A percentile compares a stretch with the other conserved stretches of the same genome.
Conservation (phyloP, 2,797 vertebrate genomes). For the Enteromius radiatus region DNA sequence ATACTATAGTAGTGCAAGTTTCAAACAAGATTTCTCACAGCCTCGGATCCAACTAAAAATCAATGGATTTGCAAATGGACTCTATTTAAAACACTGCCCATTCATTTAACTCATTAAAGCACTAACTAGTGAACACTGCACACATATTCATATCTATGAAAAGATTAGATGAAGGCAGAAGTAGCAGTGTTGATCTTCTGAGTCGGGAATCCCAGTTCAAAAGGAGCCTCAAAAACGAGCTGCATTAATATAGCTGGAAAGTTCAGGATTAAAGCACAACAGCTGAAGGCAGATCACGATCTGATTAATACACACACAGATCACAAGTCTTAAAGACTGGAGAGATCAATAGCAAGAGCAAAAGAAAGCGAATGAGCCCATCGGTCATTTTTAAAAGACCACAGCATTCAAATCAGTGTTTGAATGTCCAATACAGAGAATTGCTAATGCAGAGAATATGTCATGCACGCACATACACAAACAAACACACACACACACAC, state of each 20-base stretch:
- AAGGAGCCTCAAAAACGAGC: background rate
- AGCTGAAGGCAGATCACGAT: background rate
- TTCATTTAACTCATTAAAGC: background rate
- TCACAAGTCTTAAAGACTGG: background rate
- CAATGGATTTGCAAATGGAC: constrained; percentile 17
- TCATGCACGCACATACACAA: constrained; percentile 7
- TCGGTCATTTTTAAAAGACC: background rate
- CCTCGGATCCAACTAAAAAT: background rate
- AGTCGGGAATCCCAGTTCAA: background rate
- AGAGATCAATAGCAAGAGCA: constrained; percentile 5
- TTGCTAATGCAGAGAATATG: constrained; percentile 12
- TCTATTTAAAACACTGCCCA: background rate
- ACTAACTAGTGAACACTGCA: background rate
- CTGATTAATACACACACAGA: constrained; percentile 38
- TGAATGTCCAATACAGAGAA: constrained; percentile 13
- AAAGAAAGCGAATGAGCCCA: background rate
- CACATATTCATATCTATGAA: background rate
- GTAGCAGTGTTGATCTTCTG: background rate
- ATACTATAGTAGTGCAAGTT: background rate
- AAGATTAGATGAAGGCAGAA: constrained; percentile 1
- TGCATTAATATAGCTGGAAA: background rate
- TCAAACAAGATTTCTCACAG: constrained; percentile 14
- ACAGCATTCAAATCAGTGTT: constrained; percentile 10
- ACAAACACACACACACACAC: too few species aligned
- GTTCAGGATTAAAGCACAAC: constrained; percentile 1